phyloP scores from a whole-genome alignment of 2,888 invertebrate species.

The Alviniconcha strummeri region DNA sequence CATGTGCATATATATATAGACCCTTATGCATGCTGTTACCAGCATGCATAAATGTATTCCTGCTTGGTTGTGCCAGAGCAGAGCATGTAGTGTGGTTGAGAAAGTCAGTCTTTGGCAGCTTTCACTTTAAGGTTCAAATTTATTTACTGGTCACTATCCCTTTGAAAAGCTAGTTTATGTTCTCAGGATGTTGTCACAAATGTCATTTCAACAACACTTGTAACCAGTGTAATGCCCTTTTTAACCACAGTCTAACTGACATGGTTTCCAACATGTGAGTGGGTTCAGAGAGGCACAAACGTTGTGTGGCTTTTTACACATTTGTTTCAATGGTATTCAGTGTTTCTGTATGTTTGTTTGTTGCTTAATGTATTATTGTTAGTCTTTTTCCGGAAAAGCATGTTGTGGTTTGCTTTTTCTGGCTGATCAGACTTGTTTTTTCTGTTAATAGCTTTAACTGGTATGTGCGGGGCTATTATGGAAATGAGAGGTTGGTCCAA shows the following conservation, averaged over 20 bases:
- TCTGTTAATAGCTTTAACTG: slow-evolving; percentile 41
- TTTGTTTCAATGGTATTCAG: slow-evolving; percentile 2
- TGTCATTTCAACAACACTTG: no score
- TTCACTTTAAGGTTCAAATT: no score
- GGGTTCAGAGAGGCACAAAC: not conserved
- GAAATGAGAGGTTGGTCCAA: slow-evolving; percentile 40
- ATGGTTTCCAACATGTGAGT: slow-evolving; percentile 26
- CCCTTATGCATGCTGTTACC: no score
- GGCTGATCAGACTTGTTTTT: slow-evolving; percentile 9
- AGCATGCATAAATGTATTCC: no score
- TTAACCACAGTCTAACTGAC: slow-evolving; percentile 21
- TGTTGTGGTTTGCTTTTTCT: slow-evolving; percentile 15
- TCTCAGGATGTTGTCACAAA: no score
- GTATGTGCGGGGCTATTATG: slow-evolving; percentile 40
- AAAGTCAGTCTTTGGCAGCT: no score
- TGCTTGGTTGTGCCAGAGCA: no score
- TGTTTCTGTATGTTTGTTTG: not conserved
- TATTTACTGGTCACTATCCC: no score
- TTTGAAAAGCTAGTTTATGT: no score
- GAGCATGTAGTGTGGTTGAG: no score
- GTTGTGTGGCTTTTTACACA: slow-evolving; percentile 19
- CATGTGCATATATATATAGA: no score
- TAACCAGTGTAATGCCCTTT: slow-evolving; percentile 22
- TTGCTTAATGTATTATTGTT: not conserved
- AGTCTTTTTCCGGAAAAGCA: not conserved